These are phyloP conservation scores for Halcyon badia DNA, from an alignment of 2,797 vertebrate genomes.

Conservation along the genomic window DNA sequence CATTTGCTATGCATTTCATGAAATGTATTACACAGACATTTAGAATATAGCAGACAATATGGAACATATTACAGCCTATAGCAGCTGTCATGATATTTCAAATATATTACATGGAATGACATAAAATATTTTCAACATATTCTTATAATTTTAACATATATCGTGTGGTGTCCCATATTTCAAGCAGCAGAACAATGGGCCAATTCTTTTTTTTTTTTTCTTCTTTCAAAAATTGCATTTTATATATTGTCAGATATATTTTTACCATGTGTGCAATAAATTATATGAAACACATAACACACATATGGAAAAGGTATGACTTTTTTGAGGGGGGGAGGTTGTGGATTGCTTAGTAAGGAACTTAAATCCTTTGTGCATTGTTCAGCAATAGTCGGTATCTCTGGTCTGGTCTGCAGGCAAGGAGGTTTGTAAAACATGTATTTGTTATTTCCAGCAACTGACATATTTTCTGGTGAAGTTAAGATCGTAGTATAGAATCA, in stretches of 20 bases:
- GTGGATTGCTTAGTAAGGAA: slow-evolving; percentile 47
- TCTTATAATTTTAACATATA: slow-evolving; percentile 77
- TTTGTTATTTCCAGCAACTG: background rate
- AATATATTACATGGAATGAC: slow-evolving; percentile 78
- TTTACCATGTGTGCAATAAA: slow-evolving; percentile 68
- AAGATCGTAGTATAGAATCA: background rate
- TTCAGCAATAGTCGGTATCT: background rate
- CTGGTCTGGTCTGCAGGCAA: slow-evolving; percentile 2
- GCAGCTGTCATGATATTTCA: slow-evolving; percentile 76
- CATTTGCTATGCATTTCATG: slow-evolving; percentile 42
- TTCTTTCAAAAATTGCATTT: slow-evolving; percentile 69
- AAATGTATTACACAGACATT: slow-evolving; percentile 64
- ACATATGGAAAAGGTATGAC: slow-evolving; percentile 68
- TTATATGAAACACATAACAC: slow-evolving; percentile 52
- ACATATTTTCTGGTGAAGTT: background rate
- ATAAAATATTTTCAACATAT: slow-evolving; percentile 77
- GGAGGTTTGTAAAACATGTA: background rate
- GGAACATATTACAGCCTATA: slow-evolving; percentile 66
- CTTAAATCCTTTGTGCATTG: slow-evolving; percentile 63
- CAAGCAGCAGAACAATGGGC: slow-evolving; percentile 67
- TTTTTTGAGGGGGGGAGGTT: slow-evolving; percentile 26
- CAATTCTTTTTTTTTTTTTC: slow-evolving; percentile 60
- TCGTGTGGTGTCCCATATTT: slow-evolving; percentile 69
- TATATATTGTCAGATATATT: slow-evolving; percentile 68
- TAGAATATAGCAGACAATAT: slow-evolving; percentile 69